Evolutionary conservation across 2,888 invertebrate genomes (phyloP).

Genomic region (Apamea anceps): DNA sequence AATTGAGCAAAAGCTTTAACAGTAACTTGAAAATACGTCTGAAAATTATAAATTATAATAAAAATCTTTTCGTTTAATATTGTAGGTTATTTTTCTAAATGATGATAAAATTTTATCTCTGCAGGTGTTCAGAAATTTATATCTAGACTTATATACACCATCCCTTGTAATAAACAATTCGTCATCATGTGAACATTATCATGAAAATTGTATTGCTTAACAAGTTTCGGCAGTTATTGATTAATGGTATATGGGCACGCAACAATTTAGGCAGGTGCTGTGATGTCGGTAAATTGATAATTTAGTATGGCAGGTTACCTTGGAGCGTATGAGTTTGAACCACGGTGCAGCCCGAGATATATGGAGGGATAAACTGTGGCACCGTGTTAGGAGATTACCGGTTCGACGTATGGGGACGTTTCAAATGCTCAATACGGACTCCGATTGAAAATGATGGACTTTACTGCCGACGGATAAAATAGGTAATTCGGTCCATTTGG

Average conservation of each 20-base stretch:
- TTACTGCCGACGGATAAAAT: constrained; percentile 46
- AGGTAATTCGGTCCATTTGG: constrained; percentile 51
- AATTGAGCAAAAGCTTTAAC: constrained; percentile 12
- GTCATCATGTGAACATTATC: constrained; percentile 68
- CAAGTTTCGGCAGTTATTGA: constrained; percentile 81
- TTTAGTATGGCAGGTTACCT: constrained; percentile 69
- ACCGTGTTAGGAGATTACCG: constrained; percentile 78
- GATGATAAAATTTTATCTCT: constrained; percentile 7
- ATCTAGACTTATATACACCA: constrained; percentile 12
- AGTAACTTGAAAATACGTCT: constrained; percentile 5
- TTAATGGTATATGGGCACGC: constrained; percentile 81
- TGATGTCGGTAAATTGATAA: constrained; percentile 77
- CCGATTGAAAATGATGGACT: constrained; percentile 71
- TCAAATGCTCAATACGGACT: constrained; percentile 75
- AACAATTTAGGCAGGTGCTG: constrained; percentile 81
- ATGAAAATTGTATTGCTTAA: constrained; percentile 74
- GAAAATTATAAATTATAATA: constrained; percentile 1
- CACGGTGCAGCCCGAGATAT: constrained; percentile 73
- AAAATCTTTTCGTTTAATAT: background rate
- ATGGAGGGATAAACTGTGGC: constrained; percentile 79
- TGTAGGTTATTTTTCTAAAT: background rate
- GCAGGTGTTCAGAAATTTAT: constrained; percentile 13
- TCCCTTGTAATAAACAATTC: constrained; percentile 56
- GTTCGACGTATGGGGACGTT: constrained; percentile 76
- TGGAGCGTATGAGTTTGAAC: constrained; percentile 62